A percentile compares a stretch with the other conserved stretches of the same genome.
phyloP scores from a whole-genome alignment of 2,113 vertebrate species.

The Corythornis cristatus region DNA sequence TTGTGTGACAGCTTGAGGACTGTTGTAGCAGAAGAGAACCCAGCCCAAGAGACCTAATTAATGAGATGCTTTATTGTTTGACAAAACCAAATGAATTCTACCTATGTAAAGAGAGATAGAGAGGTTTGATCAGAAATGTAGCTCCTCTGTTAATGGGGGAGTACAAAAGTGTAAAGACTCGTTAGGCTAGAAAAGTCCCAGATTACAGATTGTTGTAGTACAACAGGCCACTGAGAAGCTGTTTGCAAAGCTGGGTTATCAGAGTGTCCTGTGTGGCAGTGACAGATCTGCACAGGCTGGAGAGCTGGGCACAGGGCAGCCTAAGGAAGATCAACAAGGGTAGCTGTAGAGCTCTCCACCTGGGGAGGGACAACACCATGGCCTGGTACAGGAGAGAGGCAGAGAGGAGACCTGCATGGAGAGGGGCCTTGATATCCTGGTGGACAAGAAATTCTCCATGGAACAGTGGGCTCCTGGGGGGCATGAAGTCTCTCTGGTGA shows the following conservation, averaged over 20 bases:
- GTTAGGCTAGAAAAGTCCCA: not conserved
- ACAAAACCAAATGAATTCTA: not conserved
- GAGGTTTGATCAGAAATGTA: constrained; percentile 6
- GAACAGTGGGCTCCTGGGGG: too few species aligned
- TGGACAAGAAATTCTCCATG: too few species aligned
- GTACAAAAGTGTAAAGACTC: not conserved
- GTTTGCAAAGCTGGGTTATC: not conserved
- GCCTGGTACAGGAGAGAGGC: too few species aligned
- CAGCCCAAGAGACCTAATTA: constrained; percentile 11
- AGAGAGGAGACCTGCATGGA: too few species aligned
- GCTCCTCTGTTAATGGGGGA: not conserved
- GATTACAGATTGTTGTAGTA: not conserved
- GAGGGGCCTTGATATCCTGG: too few species aligned
- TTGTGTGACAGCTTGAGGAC: not conserved
- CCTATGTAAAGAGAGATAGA: not conserved
- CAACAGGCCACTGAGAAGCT: not conserved
- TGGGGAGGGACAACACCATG: too few species aligned
- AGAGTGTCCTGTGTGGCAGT: not conserved
- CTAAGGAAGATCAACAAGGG: too few species aligned
- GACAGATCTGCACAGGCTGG: too few species aligned
- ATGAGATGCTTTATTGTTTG: constrained; percentile 4
- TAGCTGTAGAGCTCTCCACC: too few species aligned
- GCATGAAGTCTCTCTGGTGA: too few species aligned
- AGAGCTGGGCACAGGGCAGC: too few species aligned
- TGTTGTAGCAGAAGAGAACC: not conserved